phyloP scores from a whole-genome alignment of 2,113 vertebrate genomes.

The Neopipo cinnamomea region DNA sequence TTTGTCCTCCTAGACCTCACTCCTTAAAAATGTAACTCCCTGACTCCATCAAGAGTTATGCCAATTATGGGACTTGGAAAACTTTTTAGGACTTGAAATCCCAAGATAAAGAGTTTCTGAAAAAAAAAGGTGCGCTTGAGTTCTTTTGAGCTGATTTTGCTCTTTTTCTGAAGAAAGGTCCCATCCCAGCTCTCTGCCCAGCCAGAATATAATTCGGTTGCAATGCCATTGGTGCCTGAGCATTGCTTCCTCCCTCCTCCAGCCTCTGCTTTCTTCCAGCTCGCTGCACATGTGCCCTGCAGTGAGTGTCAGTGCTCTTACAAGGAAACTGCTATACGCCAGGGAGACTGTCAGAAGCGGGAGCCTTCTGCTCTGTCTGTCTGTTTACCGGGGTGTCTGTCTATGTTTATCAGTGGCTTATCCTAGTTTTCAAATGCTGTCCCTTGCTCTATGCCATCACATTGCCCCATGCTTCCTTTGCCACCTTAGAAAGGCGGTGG shows the following conservation, averaged over 20 bases:
- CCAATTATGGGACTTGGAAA: not conserved
- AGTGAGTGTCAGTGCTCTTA: conserved; percentile 25
- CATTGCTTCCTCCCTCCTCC: not conserved
- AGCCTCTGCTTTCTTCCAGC: conserved; percentile 19
- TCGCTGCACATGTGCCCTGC: conserved; percentile 46
- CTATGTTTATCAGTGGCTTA: conserved; percentile 1
- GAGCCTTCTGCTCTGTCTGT: conserved; percentile 51
- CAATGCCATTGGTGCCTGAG: not conserved
- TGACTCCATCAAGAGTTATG: not conserved
- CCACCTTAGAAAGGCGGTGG: not conserved
- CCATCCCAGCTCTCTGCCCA: not conserved
- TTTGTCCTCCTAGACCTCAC: not conserved
- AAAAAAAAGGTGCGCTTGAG: not conserved
- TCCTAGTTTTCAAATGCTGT: not conserved
- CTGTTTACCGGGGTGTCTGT: not conserved
- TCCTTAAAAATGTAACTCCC: not conserved
- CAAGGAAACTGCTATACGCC: not conserved
- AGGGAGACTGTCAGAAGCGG: conserved; percentile 6
- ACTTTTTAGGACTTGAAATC: not conserved
- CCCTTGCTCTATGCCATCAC: not conserved
- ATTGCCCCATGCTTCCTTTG: not conserved
- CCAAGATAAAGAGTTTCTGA: not conserved
- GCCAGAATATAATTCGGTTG: not conserved
- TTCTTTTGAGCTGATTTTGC: not conserved
- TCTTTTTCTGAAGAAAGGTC: not conserved